Base-by-base conservation (phyloP, 2,888 invertebrate species). In the Drosophila mercatorum region DNA sequence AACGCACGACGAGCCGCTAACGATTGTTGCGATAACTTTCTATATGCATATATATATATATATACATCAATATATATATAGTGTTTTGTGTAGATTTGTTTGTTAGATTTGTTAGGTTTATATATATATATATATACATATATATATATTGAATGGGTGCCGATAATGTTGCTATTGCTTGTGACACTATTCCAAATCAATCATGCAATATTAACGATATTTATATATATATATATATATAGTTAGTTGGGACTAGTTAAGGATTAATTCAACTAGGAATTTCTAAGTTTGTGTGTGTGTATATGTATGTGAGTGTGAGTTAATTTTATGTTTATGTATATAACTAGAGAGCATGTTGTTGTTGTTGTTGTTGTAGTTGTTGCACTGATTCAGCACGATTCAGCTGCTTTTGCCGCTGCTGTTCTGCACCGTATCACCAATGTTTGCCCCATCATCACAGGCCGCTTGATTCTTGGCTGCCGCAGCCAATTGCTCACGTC, bases 401-500 rank as follows among this genome's bases (percentile, higher is more conserved):
- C 91, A 91, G 76, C 81, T 89, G 80, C 77, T 43, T 10, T 17
- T 17, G 17, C 17, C 17, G 10, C 17, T 83, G 51, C 40, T 17
- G 65, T 85, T 84, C 34, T 75, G 75, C 47, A 66, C 56, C 70
- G 53, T 55, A 40, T 55, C 51, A 52, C 47, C 73, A 34, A 72
- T 71, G 60, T 53, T 58, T 28, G 57, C 61, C 31, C 51, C 52
- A 49, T 38, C 69, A 73, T 63, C 83, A 71, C 62, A 56, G 51
- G 49, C 71, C 28, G 71, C 52, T 68, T 74, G 61, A 40, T 60
- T 49, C 43, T 78, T 53, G 49, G 75, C 71, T 40, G 67, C 74
- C 26, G 87, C 81, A 34, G 86, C 78, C 78, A 92, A 75, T 17
- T 92, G 91, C 49, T 91, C 88, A 70, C 92, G 92, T 40, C 93